phyloP scores from a whole-genome alignment of 2,797 vertebrate species.

The Dromococcyx pavoninus region DNA sequence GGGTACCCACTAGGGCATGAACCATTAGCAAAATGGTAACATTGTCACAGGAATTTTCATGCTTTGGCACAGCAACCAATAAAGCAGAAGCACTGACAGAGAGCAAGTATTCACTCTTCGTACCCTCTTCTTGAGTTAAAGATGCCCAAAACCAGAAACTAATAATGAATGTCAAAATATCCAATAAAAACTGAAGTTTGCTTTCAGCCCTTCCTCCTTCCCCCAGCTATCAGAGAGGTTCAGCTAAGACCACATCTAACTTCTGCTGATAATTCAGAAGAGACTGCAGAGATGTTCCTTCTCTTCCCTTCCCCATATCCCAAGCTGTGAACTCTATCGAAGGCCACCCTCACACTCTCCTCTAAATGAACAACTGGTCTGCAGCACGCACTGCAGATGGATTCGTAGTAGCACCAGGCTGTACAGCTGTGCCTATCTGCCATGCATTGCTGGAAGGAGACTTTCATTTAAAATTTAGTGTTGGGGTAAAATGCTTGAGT shows the following conservation, averaged over 20 bases:
- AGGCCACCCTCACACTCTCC: neutral
- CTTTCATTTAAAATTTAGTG: neutral
- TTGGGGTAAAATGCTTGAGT: neutral
- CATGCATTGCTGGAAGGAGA: neutral
- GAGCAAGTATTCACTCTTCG: slow-evolving; percentile 6
- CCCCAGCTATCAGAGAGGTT: neutral
- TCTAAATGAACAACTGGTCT: neutral
- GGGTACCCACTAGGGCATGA: slow-evolving; percentile 64
- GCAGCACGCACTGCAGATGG: neutral
- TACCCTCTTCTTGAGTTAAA: neutral
- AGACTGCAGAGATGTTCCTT: neutral
- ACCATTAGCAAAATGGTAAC: slow-evolving; percentile 66
- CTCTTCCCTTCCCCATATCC: neutral
- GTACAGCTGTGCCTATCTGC: neutral
- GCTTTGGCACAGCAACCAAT: slow-evolving; percentile 39
- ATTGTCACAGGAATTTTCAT: slow-evolving; percentile 18
- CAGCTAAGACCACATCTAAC: accelerated
- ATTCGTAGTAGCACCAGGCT: neutral
- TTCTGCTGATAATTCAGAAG: neutral
- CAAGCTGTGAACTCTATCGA: neutral
- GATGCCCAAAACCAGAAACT: neutral
- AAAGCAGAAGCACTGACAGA: neutral
- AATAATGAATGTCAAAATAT: accelerated
- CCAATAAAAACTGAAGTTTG: accelerated
- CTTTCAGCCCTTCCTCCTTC: neutral